Base-by-base conservation (phyloP, 2,113 vertebrate genomes). In the Lontra canadensis region DNA sequence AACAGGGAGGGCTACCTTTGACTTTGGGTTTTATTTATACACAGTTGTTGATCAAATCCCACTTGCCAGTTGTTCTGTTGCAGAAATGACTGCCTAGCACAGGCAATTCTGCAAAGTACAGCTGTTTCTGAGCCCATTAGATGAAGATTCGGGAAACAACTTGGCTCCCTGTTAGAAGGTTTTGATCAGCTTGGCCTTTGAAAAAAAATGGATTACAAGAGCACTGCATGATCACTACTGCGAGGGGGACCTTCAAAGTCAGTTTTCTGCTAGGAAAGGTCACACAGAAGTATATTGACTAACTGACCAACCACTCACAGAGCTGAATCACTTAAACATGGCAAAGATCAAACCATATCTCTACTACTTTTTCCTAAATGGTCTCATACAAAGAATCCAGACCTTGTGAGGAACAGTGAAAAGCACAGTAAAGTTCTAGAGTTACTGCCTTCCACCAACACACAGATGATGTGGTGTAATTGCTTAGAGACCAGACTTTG, bases 101-200 rank as follows among this genome's bases (percentile, higher is more conserved):
- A 36, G 73, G 42, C 20, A 61, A 55, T 52, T 87, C 73, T 74
- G 11, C 61, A 79, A 79, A 83, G 34, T 36, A 42, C 13, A 20
- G 21, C 23, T 47, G 29, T 73, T 94, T 90, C 74, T 80, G 47
- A 69, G 31, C 11, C 76, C 26, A 69, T 65, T 88, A 52, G 59
- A 26, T 36, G 52, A 90, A 55, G 69, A 65, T 90, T 57, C 31
- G 0, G 36, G 80, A 92, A 61, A 55, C 90, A 79, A 34, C 34
- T 55, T 55, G 52, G 55, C 80, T 92, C 47, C 34, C 61, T 76
- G 83, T 87, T 76, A 81, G 73, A 78, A 63, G 47, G 91, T 83
- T 95, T 94, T 88, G 55, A 92, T 96, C 69, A 84, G 76, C 23
- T 34, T 94, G 84, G 61, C 69, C 91, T 96, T 90, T 67, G 49